Conservation (phyloP, 2,797 vertebrate species). For the Cuculus canorus region DNA sequence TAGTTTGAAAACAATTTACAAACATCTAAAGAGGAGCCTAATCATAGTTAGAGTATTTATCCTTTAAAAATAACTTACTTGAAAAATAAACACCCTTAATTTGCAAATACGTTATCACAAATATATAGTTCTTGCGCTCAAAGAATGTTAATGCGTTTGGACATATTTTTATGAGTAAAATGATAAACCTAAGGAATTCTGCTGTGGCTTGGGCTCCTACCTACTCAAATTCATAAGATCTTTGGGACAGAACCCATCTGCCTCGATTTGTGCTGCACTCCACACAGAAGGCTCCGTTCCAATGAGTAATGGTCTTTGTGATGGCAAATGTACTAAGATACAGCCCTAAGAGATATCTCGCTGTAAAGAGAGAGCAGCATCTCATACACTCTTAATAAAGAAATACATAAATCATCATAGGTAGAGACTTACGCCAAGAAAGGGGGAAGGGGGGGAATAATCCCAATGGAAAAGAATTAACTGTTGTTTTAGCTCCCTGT, state of each 20-base stretch:
- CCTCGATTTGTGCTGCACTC: not conserved
- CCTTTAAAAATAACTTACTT: not conserved
- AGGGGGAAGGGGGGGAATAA: not conserved
- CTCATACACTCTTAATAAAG: not conserved
- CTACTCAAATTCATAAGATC: not conserved
- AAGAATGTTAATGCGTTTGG: not conserved
- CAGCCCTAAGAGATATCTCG: too few relatives aligned
- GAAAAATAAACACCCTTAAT: not conserved
- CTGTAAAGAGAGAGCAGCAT: not conserved
- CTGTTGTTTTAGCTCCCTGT: not conserved
- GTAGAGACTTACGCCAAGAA: not conserved
- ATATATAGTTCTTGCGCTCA: not conserved
- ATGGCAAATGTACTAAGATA: not conserved
- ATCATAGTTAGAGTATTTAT: not conserved
- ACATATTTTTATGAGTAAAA: not conserved
- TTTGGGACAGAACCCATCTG: not conserved
- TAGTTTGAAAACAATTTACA: conserved; percentile 9
- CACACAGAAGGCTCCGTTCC: not conserved
- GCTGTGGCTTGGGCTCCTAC: not conserved
- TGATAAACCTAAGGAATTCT: conserved; percentile 10
- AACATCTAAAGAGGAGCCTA: not conserved
- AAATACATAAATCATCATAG: not conserved
- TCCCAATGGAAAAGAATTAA: not conserved
- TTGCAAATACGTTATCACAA: not conserved
- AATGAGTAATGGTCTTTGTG: not conserved